These are phyloP conservation scores for Xiphophorus maculatus DNA, from an alignment of 2,113 vertebrate species.

Conservation along the genomic window DNA sequence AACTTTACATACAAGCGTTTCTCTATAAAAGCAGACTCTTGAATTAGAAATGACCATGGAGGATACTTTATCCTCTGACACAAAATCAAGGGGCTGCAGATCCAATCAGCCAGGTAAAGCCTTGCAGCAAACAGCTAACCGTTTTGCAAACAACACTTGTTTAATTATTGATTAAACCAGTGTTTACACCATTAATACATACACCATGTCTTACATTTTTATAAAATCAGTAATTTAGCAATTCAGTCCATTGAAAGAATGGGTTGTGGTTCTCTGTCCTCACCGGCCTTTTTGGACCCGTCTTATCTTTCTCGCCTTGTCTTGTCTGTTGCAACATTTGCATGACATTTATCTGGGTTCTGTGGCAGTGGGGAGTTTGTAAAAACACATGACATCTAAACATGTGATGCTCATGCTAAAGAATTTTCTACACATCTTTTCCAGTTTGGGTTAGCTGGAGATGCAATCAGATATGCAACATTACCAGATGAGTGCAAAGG, in stretches of 20 bases:
- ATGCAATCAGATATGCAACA: too few relatives aligned
- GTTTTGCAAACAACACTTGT: too few relatives aligned
- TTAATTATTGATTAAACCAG: neutral
- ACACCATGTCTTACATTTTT: neutral
- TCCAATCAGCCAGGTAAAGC: too few relatives aligned
- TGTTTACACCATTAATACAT: neutral
- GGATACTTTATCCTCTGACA: neutral
- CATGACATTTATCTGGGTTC: neutral
- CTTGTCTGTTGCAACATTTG: neutral
- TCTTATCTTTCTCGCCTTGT: neutral
- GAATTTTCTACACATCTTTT: too few relatives aligned
- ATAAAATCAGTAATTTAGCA: neutral
- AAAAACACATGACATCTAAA: too few relatives aligned
- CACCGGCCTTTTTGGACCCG: too few relatives aligned
- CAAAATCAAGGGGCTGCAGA: neutral
- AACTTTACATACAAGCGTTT: neutral
- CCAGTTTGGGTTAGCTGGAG: too few relatives aligned
- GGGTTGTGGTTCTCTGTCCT: neutral
- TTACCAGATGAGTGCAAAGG: too few relatives aligned
- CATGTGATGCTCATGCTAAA: too few relatives aligned
- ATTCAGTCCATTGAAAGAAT: neutral
- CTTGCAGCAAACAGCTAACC: neutral
- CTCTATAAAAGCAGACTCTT: conserved; percentile 16
- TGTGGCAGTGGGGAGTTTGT: neutral
- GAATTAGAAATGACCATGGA: conserved; percentile 39